A percentile compares a stretch with the other conserved stretches of the same genome.
phyloP scores from a whole-genome alignment of 2,113 vertebrate genomes.

The Zosterops hypoxanthus region DNA sequence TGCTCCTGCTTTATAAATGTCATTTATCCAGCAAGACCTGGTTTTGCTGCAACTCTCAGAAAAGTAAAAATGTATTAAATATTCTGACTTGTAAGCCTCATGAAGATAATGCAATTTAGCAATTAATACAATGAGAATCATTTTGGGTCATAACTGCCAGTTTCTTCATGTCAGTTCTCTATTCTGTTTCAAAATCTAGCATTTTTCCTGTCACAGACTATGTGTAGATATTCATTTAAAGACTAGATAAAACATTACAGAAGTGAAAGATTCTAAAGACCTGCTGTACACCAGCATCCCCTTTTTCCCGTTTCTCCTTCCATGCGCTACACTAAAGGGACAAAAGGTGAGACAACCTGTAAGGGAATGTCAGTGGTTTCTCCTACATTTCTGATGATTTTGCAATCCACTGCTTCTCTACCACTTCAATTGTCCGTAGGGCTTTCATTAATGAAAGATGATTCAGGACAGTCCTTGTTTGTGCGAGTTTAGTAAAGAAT shows the following conservation, averaged over 20 bases:
- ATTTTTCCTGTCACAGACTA: background rate
- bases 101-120: background rate
- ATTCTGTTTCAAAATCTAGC: background rate
- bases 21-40: background rate
- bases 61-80: background rate
- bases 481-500: background rate
- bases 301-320: background rate
- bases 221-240: background rate
- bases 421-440: background rate
- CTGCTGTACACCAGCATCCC: rapidly evolving
- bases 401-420: background rate
- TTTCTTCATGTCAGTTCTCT: background rate
- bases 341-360: background rate
- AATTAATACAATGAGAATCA: background rate
- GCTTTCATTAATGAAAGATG: background rate
- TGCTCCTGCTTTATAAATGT: background rate
- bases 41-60: background rate
- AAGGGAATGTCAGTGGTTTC: background rate
- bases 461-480: background rate
- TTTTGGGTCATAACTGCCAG: background rate
- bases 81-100: background rate
- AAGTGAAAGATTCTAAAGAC: background rate
- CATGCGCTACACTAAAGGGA: background rate
- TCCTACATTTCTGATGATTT: background rate
- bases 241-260: background rate